Evolutionary conservation across 2,888 invertebrate genomes (phyloP).

Genomic region (Dendrolimus houi): DNA sequence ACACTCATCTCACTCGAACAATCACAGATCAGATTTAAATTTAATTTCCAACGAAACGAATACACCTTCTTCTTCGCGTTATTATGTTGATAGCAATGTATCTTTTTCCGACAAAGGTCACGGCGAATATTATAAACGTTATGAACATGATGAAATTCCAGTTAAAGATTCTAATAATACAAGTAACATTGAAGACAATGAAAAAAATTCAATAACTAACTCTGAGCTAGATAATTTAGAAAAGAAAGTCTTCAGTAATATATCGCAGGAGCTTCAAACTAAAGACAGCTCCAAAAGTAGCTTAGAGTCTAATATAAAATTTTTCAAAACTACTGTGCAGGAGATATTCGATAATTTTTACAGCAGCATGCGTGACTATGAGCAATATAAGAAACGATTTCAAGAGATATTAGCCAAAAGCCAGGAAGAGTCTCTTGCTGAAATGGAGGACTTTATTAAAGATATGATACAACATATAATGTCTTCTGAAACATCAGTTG

Average conservation of each 20-base stretch:
- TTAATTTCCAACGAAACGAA: not conserved
- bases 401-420: slow-evolving; percentile 48
- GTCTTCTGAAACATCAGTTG: slow-evolving; percentile 33
- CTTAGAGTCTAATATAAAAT: slow-evolving; percentile 51
- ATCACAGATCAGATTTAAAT: not conserved
- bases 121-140: slow-evolving; percentile 47
- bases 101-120: slow-evolving; percentile 1
- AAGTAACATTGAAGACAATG: slow-evolving; percentile 11
- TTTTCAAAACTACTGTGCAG: slow-evolving; percentile 52
- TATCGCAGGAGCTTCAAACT: slow-evolving; percentile 43
- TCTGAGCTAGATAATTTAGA: slow-evolving; percentile 48
- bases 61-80: not conserved
- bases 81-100: not conserved
- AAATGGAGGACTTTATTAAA: slow-evolving; percentile 58
- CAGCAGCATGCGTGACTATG: slow-evolving; percentile 46
- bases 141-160: slow-evolving; percentile 47
- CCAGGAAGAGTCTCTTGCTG: slow-evolving; percentile 35
- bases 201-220: slow-evolving; percentile 33
- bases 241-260: slow-evolving; percentile 36
- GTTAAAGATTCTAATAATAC: slow-evolving; percentile 38
- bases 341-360: slow-evolving; percentile 58
- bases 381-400: slow-evolving; percentile 49
- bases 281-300: slow-evolving; percentile 31
- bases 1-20: slow-evolving; percentile 2
- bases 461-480: slow-evolving; percentile 57